Conservation (phyloP, 2,113 vertebrate genomes). For the Anguilla japonica region DNA sequence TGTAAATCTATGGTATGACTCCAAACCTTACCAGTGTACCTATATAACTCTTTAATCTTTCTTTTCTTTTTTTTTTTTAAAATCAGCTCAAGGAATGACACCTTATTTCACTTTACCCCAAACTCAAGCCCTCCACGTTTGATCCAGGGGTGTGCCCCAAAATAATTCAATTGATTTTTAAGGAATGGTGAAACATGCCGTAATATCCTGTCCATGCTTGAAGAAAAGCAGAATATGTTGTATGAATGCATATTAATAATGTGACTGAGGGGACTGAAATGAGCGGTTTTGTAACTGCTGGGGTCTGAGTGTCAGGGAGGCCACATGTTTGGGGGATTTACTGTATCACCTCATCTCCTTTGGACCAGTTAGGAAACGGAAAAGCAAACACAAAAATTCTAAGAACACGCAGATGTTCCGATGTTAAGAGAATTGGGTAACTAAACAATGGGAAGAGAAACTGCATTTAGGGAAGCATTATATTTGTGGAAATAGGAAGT, state of each 20-base stretch:
- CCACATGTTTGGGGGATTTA: not conserved
- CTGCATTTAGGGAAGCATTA: not conserved
- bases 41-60: not conserved
- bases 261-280: no score
- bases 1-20: not conserved
- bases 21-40: not conserved
- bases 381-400: not conserved
- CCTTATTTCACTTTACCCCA: no score
- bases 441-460: not conserved
- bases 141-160: not conserved
- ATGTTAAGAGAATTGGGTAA: not conserved
- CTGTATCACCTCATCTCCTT: constrained; percentile 17
- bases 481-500: not conserved
- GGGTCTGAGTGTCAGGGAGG: not conserved
- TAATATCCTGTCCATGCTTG: not conserved
- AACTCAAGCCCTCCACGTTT: not conserved
- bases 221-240: not conserved
- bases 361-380: constrained; percentile 9
- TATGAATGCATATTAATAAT: no score
- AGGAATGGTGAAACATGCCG: no score
- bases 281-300: not conserved
- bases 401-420: not conserved
- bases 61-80: no score
- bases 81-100: no score
- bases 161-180: not conserved